These are phyloP conservation scores for Salvator merianae DNA, from an alignment of 2,113 vertebrate species.

Conservation along the genomic window DNA sequence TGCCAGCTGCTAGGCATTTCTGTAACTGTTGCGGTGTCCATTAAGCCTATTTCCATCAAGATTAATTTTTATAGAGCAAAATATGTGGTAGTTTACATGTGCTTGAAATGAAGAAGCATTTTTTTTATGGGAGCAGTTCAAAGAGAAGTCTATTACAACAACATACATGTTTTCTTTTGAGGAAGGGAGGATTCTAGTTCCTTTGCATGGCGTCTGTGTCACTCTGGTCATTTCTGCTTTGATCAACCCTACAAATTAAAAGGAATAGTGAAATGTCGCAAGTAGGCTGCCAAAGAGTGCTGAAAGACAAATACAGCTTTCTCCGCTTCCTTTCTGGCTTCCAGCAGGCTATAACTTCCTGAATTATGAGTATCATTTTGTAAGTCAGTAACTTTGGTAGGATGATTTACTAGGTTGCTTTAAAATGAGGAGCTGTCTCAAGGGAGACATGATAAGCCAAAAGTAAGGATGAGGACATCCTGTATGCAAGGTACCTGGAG, in stretches of 20 bases:
- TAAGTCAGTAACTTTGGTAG: neutral
- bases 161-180: neutral
- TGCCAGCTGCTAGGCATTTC: neutral
- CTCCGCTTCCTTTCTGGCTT: neutral
- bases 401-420: neutral
- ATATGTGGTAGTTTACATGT: neutral
- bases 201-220: neutral
- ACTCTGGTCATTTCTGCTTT: neutral
- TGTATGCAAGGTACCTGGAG: conserved; percentile 28
- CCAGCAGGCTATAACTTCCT: no score
- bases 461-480: neutral
- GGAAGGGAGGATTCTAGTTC: neutral
- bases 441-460: rapidly evolving
- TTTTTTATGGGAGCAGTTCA: neutral
- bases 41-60: no score
- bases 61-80: no score
- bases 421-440: neutral
- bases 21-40: neutral
- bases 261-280: neutral
- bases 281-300: neutral
- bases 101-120: neutral
- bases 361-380: no score
- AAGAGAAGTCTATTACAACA: neutral
- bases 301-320: neutral
- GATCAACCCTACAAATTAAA: neutral